Percentiles rank a stretch among this genome's conserved stretches.
phyloP scores from a whole-genome alignment of 1,140 invertebrate species.

The Drosophila jambulina region DNA sequence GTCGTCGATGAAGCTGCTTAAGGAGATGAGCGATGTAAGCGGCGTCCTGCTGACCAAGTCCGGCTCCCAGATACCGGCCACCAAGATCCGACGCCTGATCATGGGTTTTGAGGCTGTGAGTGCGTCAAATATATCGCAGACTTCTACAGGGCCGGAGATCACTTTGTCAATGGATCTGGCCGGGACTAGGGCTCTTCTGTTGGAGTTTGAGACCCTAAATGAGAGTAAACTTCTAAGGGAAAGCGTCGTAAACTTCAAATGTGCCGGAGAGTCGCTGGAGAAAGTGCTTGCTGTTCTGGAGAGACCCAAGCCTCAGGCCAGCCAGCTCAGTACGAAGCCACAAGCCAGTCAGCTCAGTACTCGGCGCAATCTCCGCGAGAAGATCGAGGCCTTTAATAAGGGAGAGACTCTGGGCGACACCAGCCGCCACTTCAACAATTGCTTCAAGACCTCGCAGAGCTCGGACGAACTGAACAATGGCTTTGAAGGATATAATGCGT shows the following conservation, averaged over 20 bases:
- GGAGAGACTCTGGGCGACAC: neutral
- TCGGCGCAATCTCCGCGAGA: conserved; percentile 3
- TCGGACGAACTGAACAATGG: neutral
- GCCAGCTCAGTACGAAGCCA: neutral
- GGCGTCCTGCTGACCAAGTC: neutral
- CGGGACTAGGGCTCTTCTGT: neutral
- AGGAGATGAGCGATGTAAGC: conserved; percentile 2
- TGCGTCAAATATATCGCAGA: neutral
- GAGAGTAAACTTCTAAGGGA: neutral
- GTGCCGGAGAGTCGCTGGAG: conserved; percentile 3
- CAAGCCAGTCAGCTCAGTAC: neutral
- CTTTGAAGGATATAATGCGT: neutral
- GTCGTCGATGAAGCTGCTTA: neutral
- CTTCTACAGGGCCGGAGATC: neutral
- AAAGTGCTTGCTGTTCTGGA: neutral
- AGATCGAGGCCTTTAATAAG: conserved; percentile 6
- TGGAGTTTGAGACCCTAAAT: neutral
- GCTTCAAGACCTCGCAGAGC: neutral
- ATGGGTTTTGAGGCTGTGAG: neutral
- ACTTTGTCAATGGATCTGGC: neutral
- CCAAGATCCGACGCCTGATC: conserved; percentile 7
- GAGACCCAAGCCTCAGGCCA: neutral
- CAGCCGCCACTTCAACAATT: conserved; percentile 3
- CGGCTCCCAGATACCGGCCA: neutral
- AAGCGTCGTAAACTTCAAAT: neutral